Evolutionary conservation across 2,113 vertebrate species (phyloP).

Genomic region (Sakesphorus luctuosus): DNA sequence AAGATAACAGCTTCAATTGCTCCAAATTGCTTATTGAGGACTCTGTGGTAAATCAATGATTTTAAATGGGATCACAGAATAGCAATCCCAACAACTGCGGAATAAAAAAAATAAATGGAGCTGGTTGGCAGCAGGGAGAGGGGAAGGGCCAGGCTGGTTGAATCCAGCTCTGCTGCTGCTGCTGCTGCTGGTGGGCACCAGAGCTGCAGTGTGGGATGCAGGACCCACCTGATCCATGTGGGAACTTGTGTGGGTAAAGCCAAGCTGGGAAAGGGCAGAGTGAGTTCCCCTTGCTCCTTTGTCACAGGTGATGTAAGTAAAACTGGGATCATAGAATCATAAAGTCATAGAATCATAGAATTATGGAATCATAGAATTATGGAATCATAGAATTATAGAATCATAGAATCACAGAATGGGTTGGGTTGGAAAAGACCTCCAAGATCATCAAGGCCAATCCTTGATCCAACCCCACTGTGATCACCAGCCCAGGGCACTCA

Average conservation of each 20-base stretch:
- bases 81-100: not conserved
- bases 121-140: not conserved
- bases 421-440: too few relatives aligned
- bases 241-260: not conserved
- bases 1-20: conserved; percentile 8
- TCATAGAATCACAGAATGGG: too few relatives aligned
- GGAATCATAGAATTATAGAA: too few relatives aligned
- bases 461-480: too few relatives aligned
- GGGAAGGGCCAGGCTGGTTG: not conserved
- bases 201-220: accelerated
- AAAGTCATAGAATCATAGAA: too few relatives aligned
- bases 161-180: not conserved
- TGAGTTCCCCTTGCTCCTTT: not conserved
- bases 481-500: too few relatives aligned
- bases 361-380: too few relatives aligned
- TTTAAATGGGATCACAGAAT: conserved; percentile 23
- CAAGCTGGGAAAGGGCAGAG: not conserved
- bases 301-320: not conserved
- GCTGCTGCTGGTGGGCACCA: not conserved
- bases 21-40: conserved; percentile 48
- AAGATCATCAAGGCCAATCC: too few relatives aligned
- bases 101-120: not conserved
- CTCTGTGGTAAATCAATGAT: conserved; percentile 39
- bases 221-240: accelerated
- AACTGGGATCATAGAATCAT: not conserved